Evolutionary conservation across 2,888 invertebrate species (phyloP).

Genomic region (Lepetodrilus schrolli): DNA sequence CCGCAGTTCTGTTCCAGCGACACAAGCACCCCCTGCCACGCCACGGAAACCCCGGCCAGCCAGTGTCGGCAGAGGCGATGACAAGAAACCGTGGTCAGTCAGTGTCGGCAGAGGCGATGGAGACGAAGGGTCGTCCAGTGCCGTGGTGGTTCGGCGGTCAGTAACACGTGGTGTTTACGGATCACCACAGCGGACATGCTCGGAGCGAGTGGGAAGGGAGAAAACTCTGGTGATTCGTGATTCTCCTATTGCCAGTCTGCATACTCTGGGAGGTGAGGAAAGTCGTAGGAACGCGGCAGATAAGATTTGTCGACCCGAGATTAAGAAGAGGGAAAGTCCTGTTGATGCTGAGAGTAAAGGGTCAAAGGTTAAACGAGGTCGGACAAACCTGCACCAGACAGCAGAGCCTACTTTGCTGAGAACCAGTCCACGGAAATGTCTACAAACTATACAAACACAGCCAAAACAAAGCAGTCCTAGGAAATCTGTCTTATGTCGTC

Average conservation of each 20-base stretch:
- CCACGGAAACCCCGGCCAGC: not conserved
- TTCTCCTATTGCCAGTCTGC: constrained; percentile 41
- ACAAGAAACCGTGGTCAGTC: too few species aligned
- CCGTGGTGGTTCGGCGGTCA: constrained; percentile 42
- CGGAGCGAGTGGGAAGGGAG: not conserved
- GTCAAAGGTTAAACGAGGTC: not conserved
- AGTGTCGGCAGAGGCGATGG: not conserved
- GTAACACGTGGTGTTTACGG: constrained; percentile 31
- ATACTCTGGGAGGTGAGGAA: constrained; percentile 17
- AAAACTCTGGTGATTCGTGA: constrained; percentile 39
- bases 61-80: not conserved
- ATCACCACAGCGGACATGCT: not conserved
- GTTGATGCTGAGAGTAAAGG: not conserved
- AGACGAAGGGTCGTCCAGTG: not conserved
- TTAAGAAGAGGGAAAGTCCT: too few species aligned
- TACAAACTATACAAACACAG: too few species aligned
- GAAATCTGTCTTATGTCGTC: too few species aligned
- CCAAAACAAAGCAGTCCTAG: too few species aligned
- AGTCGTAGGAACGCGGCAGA: not conserved
- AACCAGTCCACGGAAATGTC: too few species aligned
- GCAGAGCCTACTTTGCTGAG: too few species aligned
- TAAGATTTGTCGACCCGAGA: too few species aligned
- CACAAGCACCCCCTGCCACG: not conserved
- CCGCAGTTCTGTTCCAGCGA: too few species aligned
- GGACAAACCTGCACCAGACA: not conserved